Percentiles rank a stretch among this genome's conserved stretches.
phyloP scores from a whole-genome alignment of 2,113 vertebrate species.

The Xenopus tropicalis region DNA sequence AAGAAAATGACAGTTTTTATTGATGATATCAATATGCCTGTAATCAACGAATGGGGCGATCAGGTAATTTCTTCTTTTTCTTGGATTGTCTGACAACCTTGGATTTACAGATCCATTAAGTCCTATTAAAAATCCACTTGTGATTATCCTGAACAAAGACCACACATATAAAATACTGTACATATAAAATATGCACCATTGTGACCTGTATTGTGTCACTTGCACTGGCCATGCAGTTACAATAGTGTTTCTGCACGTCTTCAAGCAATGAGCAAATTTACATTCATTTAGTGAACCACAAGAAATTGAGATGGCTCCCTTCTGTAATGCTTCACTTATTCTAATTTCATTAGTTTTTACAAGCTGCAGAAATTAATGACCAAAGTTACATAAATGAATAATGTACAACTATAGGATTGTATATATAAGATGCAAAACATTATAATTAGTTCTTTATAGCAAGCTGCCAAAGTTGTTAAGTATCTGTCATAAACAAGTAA shows the following conservation, averaged over 20 bases:
- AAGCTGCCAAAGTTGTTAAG: background rate
- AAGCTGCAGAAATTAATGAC: background rate
- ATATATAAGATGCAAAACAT: background rate
- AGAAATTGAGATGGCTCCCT: too few species aligned
- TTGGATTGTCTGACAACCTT: background rate
- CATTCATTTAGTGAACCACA: too few species aligned
- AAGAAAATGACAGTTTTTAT: conserved; percentile 79
- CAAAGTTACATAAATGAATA: background rate
- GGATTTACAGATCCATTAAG: background rate
- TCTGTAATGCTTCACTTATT: too few species aligned
- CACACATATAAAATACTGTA: too few species aligned
- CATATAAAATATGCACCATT: too few species aligned
- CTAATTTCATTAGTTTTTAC: background rate
- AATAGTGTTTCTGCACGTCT: too few species aligned
- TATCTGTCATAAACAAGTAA: background rate
- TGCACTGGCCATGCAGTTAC: too few species aligned
- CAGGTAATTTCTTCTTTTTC: conserved; percentile 62
- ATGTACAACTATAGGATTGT: background rate
- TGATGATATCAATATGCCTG: conserved; percentile 84
- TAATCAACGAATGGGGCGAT: conserved; percentile 85
- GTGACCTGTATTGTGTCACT: too few species aligned
- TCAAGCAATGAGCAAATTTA: too few species aligned
- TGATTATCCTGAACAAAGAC: too few species aligned
- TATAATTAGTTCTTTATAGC: background rate
- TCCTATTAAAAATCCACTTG: too few species aligned